These are phyloP conservation scores for Poecilia velifera DNA, from an alignment of 2,797 vertebrate species.

Conservation along the genomic window DNA sequence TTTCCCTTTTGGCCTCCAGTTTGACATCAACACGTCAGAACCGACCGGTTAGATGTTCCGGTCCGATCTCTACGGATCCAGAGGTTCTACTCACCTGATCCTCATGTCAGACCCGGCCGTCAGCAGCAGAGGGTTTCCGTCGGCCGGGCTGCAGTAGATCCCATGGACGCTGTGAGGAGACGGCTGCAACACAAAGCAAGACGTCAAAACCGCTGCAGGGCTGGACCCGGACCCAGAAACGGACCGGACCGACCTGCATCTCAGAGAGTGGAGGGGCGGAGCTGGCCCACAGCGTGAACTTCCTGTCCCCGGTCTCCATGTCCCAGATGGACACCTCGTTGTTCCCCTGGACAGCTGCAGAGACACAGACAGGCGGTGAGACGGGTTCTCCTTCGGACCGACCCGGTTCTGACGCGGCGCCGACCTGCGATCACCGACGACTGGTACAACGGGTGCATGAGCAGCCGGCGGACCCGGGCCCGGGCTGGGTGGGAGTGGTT, in stretches of 20 bases:
- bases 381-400: not conserved
- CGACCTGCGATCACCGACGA: constrained; percentile 96
- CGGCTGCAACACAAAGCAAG: constrained; percentile 76
- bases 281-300: constrained; percentile 96
- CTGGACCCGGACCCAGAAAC: not conserved
- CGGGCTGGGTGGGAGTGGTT: constrained; percentile 94
- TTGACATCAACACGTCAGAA: not conserved
- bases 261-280: constrained; percentile 94
- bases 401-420: not conserved
- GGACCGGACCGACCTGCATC: constrained; percentile 83
- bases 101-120: constrained; percentile 98
- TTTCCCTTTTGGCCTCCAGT: not conserved
- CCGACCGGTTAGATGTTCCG: too few relatives aligned
- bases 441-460: constrained; percentile 97
- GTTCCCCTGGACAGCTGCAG: constrained; percentile 93
- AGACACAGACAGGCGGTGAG: constrained; percentile 6
- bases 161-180: constrained; percentile 95
- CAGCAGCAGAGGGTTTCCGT: constrained; percentile 96
- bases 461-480: constrained; percentile 91
- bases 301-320: constrained; percentile 97
- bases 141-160: constrained; percentile 96
- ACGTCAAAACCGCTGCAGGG: not conserved
- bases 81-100: constrained; percentile 86
- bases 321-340: constrained; percentile 99
- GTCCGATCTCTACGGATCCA: too few relatives aligned